A percentile compares a stretch with the other conserved stretches of the same genome.
These are phyloP conservation scores for Cuculus canorus DNA, from an alignment of 2,797 vertebrate genomes.

Conservation along the genomic window DNA sequence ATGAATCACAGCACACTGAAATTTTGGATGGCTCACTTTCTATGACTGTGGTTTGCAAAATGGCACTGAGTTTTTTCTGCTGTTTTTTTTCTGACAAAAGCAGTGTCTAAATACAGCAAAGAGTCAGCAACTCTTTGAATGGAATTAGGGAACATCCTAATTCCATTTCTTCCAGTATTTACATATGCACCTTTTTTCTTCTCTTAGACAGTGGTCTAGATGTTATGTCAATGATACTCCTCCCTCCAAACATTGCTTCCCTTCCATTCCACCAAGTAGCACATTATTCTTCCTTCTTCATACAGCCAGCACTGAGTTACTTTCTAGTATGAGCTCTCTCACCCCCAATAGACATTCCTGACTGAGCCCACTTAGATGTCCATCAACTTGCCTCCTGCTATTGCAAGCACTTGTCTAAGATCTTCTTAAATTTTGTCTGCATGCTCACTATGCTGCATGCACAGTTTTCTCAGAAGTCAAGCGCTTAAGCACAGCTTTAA, in stretches of 20 bases:
- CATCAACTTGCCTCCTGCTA: neutral
- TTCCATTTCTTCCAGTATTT: neutral
- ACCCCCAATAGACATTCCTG: neutral
- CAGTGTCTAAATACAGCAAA: neutral
- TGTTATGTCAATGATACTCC: neutral
- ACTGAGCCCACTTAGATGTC: neutral
- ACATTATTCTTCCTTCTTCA: neutral
- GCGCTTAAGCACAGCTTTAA: neutral
- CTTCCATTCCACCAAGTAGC: neutral
- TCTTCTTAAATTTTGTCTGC: neutral
- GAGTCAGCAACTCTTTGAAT: neutral
- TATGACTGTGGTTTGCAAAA: neutral
- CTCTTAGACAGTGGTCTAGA: neutral
- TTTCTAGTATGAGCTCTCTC: neutral
- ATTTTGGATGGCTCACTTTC: neutral
- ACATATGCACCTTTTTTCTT: neutral
- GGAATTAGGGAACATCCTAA: neutral
- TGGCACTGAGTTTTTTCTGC: no score
- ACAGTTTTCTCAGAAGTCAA: neutral
- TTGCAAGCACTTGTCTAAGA: neutral
- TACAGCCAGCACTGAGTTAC: neutral
- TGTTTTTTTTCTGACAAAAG: no score
- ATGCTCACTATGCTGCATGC: neutral
- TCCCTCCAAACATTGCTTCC: neutral
- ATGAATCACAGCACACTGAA: constrained; percentile 13